phyloP scores from a whole-genome alignment of 2,888 invertebrate species.

The Noctua fimbriata region DNA sequence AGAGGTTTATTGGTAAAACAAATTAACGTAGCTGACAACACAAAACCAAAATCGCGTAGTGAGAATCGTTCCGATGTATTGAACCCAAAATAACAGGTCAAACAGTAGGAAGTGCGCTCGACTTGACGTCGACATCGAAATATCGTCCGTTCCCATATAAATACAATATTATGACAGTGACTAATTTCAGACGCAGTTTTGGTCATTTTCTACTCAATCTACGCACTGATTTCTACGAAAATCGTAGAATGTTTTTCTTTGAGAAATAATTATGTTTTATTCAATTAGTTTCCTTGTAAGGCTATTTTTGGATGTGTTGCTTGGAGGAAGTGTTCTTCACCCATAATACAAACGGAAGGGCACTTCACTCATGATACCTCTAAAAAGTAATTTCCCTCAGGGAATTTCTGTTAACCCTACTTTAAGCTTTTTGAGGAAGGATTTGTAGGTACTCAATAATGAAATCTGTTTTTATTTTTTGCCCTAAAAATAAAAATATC shows the following conservation, averaged over 20 bases:
- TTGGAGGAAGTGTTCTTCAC: not conserved
- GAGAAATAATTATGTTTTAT: not conserved
- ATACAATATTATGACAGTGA: slow-evolving; percentile 75
- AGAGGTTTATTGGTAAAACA: not conserved
- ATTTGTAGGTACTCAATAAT: not conserved
- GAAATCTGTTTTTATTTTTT: not conserved
- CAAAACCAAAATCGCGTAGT: slow-evolving; percentile 68
- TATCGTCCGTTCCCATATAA: slow-evolving; percentile 70
- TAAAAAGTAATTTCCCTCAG: slow-evolving; percentile 13
- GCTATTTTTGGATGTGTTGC: not conserved
- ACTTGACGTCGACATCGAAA: slow-evolving; percentile 71
- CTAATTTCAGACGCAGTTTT: slow-evolving; percentile 66
- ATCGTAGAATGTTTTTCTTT: slow-evolving; percentile 13
- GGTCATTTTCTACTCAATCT: not conserved
- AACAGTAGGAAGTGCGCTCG: slow-evolving; percentile 77
- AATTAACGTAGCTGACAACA: not conserved
- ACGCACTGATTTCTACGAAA: slow-evolving; percentile 3
- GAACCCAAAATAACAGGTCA: slow-evolving; percentile 84
- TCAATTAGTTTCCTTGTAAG: not conserved
- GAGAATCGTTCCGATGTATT: slow-evolving; percentile 74
- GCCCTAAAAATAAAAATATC: not conserved
- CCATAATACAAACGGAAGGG: not conserved
- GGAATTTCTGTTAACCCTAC: not conserved
- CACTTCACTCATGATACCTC: not conserved
- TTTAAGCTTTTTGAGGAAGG: not conserved